Evolutionary conservation across 2,888 invertebrate species (phyloP).

Genomic region (Neoaliturus tenellus): DNA sequence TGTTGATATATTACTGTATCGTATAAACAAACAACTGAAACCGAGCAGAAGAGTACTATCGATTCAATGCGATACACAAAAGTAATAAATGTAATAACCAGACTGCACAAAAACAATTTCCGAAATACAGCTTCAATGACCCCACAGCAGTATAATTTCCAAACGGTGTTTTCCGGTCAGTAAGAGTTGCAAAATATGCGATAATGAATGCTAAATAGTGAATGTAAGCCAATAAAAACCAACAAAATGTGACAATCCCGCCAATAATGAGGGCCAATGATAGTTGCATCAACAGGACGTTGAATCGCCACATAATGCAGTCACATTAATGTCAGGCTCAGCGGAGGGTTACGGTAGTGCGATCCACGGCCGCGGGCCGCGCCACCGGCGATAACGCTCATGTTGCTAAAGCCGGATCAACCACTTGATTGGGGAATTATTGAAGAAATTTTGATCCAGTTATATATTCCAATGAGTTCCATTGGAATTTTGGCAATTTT

Average conservation of each 20-base stretch:
- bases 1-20: no score
- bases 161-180: background rate
- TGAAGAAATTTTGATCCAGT: no score
- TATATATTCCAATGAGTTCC: no score
- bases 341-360: background rate
- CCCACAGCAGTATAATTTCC: background rate
- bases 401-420: background rate
- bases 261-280: slow-evolving; percentile 24
- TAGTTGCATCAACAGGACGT: slow-evolving; percentile 23
- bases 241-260: slow-evolving; percentile 27
- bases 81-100: no score
- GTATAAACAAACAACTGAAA: no score
- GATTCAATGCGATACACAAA: no score
- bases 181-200: background rate
- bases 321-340: slow-evolving; percentile 10
- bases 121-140: no score
- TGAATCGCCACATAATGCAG: slow-evolving; percentile 27
- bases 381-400: background rate
- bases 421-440: background rate
- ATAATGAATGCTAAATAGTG: slow-evolving; percentile 14
- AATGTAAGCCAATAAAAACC: slow-evolving; percentile 6
- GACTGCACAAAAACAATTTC: no score
- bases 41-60: no score
- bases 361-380: background rate
- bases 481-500: no score